Base-by-base conservation (phyloP, 2,113 vertebrate species). In the Gadus macrocephalus region DNA sequence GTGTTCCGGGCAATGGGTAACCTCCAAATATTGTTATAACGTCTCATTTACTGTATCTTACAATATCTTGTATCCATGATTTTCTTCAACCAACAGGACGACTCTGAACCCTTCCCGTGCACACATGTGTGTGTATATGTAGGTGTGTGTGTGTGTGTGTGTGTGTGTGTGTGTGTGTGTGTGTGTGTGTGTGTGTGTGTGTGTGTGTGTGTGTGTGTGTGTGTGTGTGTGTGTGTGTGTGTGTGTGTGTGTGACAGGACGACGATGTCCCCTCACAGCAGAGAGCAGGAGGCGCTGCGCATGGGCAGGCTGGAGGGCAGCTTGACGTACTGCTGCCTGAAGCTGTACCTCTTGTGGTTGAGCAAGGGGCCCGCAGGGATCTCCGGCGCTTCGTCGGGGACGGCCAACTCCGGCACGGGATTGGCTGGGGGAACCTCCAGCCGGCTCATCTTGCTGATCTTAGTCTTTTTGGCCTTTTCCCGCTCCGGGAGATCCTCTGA, bases 221-320 rank as follows among this genome's bases (percentile, higher is more conserved):
- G 38, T 42, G 38, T 42, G 38, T 42, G 0, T 42, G 42, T 49
- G 42, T 9, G 8, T 49, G 42, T 49, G 42, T 12, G 42, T 49
- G 42, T 49, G 42, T 14, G 42, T 49, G 42, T 49, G 2, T 49
- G 42, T 67, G 65, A 27, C 15, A 31, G 59, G 49, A 6, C 31
- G 68, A 11, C 64, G 22, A 28, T 42, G 25, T 1, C 9, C 19
- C 56, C 70, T 90, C 80, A 92, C 71, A 92, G 85, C 11, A 92
- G 66, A 63, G 15, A 70, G 67, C 90, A 92, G 76, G 90, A 42
- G 53, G 83, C 53, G 74, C 91, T 91, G 72, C 83, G 79, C 69
- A 92, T 83, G 76, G 86, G 87, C 64, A 91, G 77, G 82, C 81
- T 87, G 61, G 65, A 1, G 12, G 91, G 89, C 78, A 91, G 79